Evolutionary conservation across 2,888 invertebrate genomes (phyloP).

Genomic region (Harmothoe impar): DNA sequence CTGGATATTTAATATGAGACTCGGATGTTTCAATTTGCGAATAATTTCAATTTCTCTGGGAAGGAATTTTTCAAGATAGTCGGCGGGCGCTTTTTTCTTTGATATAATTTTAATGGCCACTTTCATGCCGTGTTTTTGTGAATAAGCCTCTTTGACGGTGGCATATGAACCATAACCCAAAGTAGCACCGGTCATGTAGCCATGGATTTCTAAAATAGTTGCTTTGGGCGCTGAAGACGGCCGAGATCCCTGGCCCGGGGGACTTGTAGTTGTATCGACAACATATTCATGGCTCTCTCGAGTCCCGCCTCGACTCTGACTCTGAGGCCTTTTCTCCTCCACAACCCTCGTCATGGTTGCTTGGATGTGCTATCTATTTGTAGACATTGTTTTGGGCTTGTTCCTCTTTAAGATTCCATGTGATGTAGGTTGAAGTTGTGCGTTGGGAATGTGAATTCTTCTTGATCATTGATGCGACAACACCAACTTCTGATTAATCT

Average conservation of each 20-base stretch:
- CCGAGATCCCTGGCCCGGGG: not conserved
- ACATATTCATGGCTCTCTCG: not conserved
- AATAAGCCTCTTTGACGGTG: conserved; percentile 79
- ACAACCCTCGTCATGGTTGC: conserved; percentile 6
- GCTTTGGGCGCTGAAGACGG: not conserved
- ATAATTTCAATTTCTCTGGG: conserved; percentile 81
- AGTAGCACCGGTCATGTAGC: conserved; percentile 77
- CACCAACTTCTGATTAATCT: not conserved
- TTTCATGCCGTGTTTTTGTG: conserved; percentile 75
- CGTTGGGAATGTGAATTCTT: not conserved
- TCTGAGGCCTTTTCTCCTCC: not conserved
- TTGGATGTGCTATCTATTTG: not conserved
- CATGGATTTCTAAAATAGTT: conserved; percentile 68
- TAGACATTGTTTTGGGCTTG: not conserved
- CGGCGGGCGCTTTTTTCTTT: conserved; percentile 78
- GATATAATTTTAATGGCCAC: conserved; percentile 82
- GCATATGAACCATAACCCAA: conserved; percentile 81
- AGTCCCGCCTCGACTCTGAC: too few species aligned
- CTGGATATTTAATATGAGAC: conserved; percentile 72
- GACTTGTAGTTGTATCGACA: not conserved
- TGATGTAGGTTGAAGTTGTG: not conserved
- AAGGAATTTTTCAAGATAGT: conserved; percentile 80
- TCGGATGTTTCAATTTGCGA: conserved; percentile 76
- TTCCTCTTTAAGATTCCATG: not conserved
- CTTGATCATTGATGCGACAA: not conserved